Evolutionary conservation across 1,140 invertebrate genomes (phyloP).

Genomic region (Macrotrachela quadricornifera): DNA sequence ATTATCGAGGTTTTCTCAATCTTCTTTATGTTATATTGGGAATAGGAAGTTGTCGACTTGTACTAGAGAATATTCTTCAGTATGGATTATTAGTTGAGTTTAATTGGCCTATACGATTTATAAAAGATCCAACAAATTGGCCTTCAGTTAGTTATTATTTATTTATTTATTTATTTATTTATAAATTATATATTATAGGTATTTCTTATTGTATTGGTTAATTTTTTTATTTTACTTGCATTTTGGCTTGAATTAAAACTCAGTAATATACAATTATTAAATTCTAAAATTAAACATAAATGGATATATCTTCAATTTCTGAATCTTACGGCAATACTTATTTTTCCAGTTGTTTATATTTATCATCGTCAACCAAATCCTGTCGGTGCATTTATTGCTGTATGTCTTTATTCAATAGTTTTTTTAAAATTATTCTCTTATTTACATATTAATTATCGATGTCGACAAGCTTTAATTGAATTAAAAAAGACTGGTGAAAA

Average conservation of each 20-base stretch:
- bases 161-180: too few relatives aligned
- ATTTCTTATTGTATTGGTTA: too few relatives aligned
- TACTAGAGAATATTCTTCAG: slow-evolving; percentile 92
- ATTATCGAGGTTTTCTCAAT: slow-evolving; percentile 82
- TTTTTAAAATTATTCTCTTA: slow-evolving; percentile 93
- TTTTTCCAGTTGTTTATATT: slow-evolving; percentile 1
- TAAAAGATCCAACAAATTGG: slow-evolving; percentile 9
- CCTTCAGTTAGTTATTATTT: neutral
- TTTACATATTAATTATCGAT: slow-evolving; percentile 84
- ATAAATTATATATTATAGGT: too few relatives aligned
- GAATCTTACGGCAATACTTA: neutral
- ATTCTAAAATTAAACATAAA: too few relatives aligned
- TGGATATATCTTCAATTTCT: neutral
- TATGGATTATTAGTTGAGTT: slow-evolving; percentile 23
- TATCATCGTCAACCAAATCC: slow-evolving; percentile 5
- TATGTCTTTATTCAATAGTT: slow-evolving; percentile 61
- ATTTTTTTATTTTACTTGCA: too few relatives aligned
- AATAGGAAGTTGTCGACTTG: slow-evolving; percentile 66
- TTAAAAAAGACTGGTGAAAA: too few relatives aligned
- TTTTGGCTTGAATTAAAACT: too few relatives aligned
- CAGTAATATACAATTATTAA: too few relatives aligned
- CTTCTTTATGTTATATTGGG: slow-evolving; percentile 76
- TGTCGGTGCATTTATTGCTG: slow-evolving; percentile 45
- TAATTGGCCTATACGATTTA: neutral
- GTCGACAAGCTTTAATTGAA: slow-evolving; percentile 32